Evolutionary conservation across 2,888 invertebrate genomes (phyloP), one percentile per base, ranked within the genome.

Genomic region (Sinhomidia bicolor): DNA sequence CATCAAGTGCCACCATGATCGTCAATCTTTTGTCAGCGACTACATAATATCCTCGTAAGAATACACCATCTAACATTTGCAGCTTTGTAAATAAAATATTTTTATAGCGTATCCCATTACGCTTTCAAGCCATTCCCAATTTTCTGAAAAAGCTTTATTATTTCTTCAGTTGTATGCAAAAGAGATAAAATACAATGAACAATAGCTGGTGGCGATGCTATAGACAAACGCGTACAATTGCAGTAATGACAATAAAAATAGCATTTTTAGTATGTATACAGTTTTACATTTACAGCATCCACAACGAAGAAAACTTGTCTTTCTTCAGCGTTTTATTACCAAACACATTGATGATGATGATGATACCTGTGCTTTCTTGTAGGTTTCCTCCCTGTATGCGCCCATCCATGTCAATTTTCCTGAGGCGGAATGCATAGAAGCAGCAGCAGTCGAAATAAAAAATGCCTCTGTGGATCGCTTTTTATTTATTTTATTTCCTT

Each of bases 1-100:
- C 60, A 76, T 85, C 78, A 76, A 85, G 79, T 85, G 68, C 85
- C 85, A 85, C 85, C 85, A 85, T 85, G 85, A 85, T 85, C 85
- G 85, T 85, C 85, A 80, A 85, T 80, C 85, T 85, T 79, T 80
- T 85, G 68, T 68, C 65, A 78, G 47, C 32, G 14, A 60, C 29
- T 65, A 44, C n/a, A 47, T 47, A 29, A 65, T 47, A 47, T 54
- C 26, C 54, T 41, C 23, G 2, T 0, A 44, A 74, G 41, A 41
- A 26, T 74, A 54, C 78, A 3, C 44, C 10, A 23, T 32, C 32
- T 14, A 71, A 54, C 32, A 54, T 44, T 74, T 23, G 17, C 14
- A 36, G 6, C 68, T 54, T 20, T 47, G 44, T 20, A 71, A 71
- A 83, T 83, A 54, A 83, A 81, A 81, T 81, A 65, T 81, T 68